These are phyloP conservation scores for Ecliptopera silaceata DNA, from an alignment of 2,888 invertebrate species.

Conservation along the genomic window DNA sequence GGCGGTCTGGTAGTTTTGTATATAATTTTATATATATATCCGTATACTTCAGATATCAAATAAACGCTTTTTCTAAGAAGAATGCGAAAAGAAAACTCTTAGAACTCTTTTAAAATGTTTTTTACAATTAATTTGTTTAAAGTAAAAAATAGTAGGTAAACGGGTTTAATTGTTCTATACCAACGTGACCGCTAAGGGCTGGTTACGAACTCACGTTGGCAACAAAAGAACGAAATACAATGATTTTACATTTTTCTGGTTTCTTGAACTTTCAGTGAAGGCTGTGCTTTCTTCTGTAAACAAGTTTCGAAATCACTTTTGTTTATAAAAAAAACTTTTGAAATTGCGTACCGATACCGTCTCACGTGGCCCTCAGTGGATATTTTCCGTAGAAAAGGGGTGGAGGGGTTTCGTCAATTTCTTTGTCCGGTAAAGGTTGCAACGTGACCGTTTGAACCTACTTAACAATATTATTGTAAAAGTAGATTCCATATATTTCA, in stretches of 20 bases:
- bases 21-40: no score
- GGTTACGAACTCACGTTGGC: constrained; percentile 14
- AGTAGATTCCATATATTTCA: no score
- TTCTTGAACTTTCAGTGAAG: constrained; percentile 14
- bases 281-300: constrained; percentile 7
- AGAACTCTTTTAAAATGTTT: not conserved
- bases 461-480: not conserved
- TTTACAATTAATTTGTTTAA: not conserved
- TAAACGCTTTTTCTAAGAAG: no score
- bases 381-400: not conserved
- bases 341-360: not conserved
- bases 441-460: not conserved
- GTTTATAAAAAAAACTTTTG: not conserved
- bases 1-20: no score
- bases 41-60: no score
- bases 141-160: not conserved
- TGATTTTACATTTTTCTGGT: constrained; percentile 12
- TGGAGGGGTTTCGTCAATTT: not conserved
- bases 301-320: constrained; percentile 1
- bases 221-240: constrained; percentile 9
- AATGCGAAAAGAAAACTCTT: not conserved
- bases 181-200: constrained; percentile 13
- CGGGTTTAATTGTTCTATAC: not conserved
- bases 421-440: not conserved
- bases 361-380: not conserved